These are phyloP conservation scores for Misgurnus anguillicaudatus DNA, from an alignment of 2,113 vertebrate genomes.

Conservation along the genomic window DNA sequence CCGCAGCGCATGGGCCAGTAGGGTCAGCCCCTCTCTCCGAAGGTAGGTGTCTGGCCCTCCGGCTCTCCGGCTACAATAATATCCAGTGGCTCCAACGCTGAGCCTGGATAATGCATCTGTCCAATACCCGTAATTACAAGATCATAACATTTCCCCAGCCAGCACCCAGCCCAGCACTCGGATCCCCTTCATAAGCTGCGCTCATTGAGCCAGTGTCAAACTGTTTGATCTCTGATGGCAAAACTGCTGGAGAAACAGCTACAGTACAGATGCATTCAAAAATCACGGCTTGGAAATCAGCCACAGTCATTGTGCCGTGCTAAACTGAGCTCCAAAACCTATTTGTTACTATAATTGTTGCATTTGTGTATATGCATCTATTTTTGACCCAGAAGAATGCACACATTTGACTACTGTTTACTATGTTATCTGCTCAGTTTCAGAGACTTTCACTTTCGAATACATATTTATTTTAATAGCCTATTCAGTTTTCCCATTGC, in stretches of 20 bases:
- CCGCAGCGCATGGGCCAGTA: conserved; percentile 67
- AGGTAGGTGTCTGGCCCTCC: conserved; percentile 80
- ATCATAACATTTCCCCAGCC: conserved; percentile 87
- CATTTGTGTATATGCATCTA: background rate
- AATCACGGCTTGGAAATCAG: background rate
- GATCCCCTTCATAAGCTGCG: conserved; percentile 71
- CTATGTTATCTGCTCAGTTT: conserved; percentile 15
- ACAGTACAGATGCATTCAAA: background rate
- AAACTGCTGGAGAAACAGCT: conserved; percentile 74
- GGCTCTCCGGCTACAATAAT: conserved; percentile 87
- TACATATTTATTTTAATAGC: background rate
- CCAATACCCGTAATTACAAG: conserved; percentile 88
- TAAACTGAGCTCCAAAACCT: too few species aligned
- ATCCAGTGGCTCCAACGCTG: conserved; percentile 89
- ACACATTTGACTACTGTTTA: background rate
- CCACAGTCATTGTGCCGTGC: background rate
- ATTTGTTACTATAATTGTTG: background rate
- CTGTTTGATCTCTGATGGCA: conserved; percentile 84
- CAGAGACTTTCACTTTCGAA: background rate
- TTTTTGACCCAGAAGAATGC: background rate
- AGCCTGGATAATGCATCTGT: conserved; percentile 95
- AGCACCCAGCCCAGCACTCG: conserved; percentile 78
- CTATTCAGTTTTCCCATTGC: background rate
- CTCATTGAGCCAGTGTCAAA: conserved; percentile 85
- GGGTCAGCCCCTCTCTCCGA: conserved; percentile 72